phyloP scores from a whole-genome alignment of 2,888 invertebrate genomes.

The Cataglyphis albicans region DNA sequence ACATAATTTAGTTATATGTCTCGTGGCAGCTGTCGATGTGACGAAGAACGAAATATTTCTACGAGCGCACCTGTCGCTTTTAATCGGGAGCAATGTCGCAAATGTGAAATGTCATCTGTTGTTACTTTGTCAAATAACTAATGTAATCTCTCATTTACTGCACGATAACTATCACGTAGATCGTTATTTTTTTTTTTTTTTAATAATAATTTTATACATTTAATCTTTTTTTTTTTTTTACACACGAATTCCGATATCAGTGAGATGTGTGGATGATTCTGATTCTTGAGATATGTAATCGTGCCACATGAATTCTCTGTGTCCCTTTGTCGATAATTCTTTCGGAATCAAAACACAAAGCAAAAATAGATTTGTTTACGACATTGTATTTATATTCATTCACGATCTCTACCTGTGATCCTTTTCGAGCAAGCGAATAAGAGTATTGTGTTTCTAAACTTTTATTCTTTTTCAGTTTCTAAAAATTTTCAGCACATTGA shows the following conservation, averaged over 20 bases:
- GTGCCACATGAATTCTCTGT: background rate
- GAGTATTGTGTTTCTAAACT: background rate
- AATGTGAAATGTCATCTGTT: background rate
- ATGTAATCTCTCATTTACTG: background rate
- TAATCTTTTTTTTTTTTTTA: background rate
- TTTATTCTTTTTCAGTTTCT: background rate
- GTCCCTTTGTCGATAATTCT: background rate
- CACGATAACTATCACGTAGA: background rate
- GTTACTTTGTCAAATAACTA: background rate
- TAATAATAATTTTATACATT: background rate
- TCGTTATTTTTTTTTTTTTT: background rate
- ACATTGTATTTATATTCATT: constrained; percentile 74
- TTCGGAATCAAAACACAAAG: background rate
- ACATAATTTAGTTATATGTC: constrained; percentile 8
- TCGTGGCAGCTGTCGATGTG: constrained; percentile 32
- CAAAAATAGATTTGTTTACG: constrained; percentile 73
- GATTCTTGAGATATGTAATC: background rate
- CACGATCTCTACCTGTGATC: constrained; percentile 35
- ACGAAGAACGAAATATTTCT: constrained; percentile 24
- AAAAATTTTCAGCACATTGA: background rate
- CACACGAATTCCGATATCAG: background rate
- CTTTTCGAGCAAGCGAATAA: background rate
- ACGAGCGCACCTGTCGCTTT: constrained; percentile 21
- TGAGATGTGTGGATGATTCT: background rate
- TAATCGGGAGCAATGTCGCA: constrained; percentile 1